Base-by-base conservation (phyloP, 1,140 invertebrate genomes). In the Helicoverpa zea region DNA sequence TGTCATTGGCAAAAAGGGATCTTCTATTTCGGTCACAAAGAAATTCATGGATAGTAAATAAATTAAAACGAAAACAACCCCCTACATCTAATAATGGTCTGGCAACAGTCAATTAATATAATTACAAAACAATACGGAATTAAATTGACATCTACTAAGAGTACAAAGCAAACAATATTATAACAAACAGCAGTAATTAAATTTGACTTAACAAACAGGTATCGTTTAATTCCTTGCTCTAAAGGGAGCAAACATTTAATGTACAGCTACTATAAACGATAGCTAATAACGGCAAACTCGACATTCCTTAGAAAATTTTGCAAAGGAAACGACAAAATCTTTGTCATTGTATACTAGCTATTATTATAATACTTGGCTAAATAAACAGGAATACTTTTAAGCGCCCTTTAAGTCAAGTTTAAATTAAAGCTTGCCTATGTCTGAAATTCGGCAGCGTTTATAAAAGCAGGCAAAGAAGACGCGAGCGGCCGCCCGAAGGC, bases 401-500 rank as follows among this genome's bases (percentile, higher is more conserved):
- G 84, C 85, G 79, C 72, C 86, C 83, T 87, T 88, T 88, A 85
- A 91, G 84, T 90, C 84, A 91, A 92, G 85, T 94, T 90, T 90
- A 92, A 92, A 92, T 94, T 92, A 90, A 91, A 88, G 84, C 85
- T 87, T 89, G 87, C 87, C 88, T 88, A 88, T 90, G 90, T 86
- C 89, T 91, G 83, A 92, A 91, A 90, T 94, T 94, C 87, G 91
- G 87, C 86, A 90, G 87, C 80, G 87, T 89, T 83, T 89, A 89
- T 91, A 90, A 91, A 91, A 84, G 88, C 87, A 88, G 84, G 84
- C 83, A 82, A 84, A 84, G 84, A 87, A 89, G 87, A 88, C 80
- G 84, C 84, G 81, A 87, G 84, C 83, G 84, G 78, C 86, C 82
- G 88, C 89, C 87, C 84, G 84, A 84, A 89, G 90, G 87, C 89